These are phyloP conservation scores for Caranx ignobilis DNA, from an alignment of 2,113 vertebrate species.

Conservation along the genomic window DNA sequence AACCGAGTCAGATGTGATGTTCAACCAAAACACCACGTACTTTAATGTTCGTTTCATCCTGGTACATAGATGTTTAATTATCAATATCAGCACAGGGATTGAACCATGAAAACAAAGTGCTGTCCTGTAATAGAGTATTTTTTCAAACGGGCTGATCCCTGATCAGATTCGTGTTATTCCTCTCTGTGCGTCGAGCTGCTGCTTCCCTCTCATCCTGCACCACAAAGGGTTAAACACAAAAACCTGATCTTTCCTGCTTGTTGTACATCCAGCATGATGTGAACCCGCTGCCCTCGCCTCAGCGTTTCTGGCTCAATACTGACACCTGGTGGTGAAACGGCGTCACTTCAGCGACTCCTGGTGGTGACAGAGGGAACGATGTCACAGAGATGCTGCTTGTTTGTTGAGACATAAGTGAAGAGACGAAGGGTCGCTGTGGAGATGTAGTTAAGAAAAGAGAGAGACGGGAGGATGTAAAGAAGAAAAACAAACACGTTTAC, in stretches of 20 bases:
- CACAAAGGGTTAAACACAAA: constrained; percentile 52
- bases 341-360: constrained; percentile 9
- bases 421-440: neutral
- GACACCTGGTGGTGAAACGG: constrained; percentile 55
- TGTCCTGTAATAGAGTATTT: neutral
- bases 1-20: too few species aligned
- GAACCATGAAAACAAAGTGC: neutral
- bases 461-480: neutral
- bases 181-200: neutral
- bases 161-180: neutral
- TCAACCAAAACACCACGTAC: too few species aligned
- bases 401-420: neutral
- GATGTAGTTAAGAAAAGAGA: neutral
- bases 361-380: too few species aligned
- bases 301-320: constrained; percentile 33
- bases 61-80: neutral
- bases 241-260: constrained; percentile 5
- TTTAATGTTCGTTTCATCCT: neutral
- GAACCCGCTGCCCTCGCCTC: constrained; percentile 44
- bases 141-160: neutral
- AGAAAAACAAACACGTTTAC: neutral
- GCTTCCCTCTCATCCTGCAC: neutral
- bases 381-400: neutral
- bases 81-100: neutral
- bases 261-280: constrained; percentile 16